These are phyloP conservation scores for Drosophila hamatofila DNA, from an alignment of 2,888 invertebrate species.

Conservation along the genomic window DNA sequence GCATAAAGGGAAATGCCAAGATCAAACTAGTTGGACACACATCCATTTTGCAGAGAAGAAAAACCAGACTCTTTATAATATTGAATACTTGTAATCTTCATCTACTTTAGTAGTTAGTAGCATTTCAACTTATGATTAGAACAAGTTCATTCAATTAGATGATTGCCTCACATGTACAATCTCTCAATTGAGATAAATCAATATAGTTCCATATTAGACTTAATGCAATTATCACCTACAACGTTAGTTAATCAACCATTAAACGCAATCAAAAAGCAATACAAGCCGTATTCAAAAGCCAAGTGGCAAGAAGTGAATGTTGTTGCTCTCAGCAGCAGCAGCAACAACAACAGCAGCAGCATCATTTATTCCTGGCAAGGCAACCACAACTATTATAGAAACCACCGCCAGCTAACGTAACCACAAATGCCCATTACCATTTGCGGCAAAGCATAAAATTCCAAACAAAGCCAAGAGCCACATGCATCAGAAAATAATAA, in stretches of 20 bases:
- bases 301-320: slow-evolving; percentile 63
- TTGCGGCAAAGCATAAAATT: slow-evolving; percentile 45
- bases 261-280: slow-evolving; percentile 27
- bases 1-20: too few species aligned
- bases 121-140: neutral
- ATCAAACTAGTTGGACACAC: neutral
- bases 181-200: slow-evolving; percentile 3
- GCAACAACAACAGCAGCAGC: neutral
- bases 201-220: neutral
- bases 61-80: neutral
- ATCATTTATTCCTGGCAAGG: slow-evolving; percentile 23
- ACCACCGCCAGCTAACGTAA: neutral
- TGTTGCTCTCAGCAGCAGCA: slow-evolving; percentile 29
- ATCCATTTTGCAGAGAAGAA: neutral
- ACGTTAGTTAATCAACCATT: slow-evolving; percentile 16
- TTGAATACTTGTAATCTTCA: neutral
- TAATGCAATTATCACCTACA: slow-evolving; percentile 5
- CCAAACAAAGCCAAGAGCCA: slow-evolving; percentile 7
- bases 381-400: slow-evolving; percentile 1
- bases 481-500: slow-evolving; percentile 39
- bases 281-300: neutral
- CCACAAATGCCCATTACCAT: slow-evolving; percentile 54
- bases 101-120: neutral
- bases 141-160: too few species aligned
- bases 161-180: neutral